Conservation (phyloP, 30 jellyfish, hydroid and myxozoan genomes). For the Hydractinia echinata region DNA sequence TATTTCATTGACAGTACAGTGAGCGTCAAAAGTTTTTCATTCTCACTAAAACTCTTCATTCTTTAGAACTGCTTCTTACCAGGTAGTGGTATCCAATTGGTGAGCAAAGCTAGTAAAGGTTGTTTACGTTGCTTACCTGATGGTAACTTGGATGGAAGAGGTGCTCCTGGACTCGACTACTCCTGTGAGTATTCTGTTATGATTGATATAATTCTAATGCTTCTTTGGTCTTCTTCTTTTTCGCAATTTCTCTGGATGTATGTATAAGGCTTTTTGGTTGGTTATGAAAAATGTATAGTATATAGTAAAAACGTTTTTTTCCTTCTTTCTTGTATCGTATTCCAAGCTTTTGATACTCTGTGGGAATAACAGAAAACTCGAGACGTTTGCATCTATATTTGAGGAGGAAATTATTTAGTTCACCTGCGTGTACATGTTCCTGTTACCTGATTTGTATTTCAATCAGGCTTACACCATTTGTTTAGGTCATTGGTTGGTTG, state of each 20-base stretch:
- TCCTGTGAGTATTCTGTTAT: conserved; percentile 27
- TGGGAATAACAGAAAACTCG: background rate
- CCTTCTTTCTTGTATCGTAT: no score
- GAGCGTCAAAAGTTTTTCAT: no score
- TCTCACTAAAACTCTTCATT: background rate
- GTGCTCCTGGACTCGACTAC: conserved; percentile 55
- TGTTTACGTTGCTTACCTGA: conserved; percentile 50
- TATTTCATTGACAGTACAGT: background rate
- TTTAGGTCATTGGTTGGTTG: conserved; percentile 55
- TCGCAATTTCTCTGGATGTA: no score
- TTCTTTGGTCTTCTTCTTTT: no score
- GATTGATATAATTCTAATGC: no score
- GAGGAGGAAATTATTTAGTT: background rate
- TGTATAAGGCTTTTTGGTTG: no score
- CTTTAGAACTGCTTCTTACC: conserved; percentile 61
- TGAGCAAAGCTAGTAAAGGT: conserved; percentile 55
- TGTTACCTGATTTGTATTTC: background rate
- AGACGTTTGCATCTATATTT: background rate
- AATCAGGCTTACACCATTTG: background rate
- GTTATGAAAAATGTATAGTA: no score
- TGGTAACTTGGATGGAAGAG: conserved; percentile 63
- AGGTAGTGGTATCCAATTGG: conserved; percentile 64
- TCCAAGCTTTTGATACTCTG: no score
- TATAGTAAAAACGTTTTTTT: no score
- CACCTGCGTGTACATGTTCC: background rate